Base-by-base conservation (phyloP, 2,888 invertebrate species). In the Pollenia griseotomentosa region DNA sequence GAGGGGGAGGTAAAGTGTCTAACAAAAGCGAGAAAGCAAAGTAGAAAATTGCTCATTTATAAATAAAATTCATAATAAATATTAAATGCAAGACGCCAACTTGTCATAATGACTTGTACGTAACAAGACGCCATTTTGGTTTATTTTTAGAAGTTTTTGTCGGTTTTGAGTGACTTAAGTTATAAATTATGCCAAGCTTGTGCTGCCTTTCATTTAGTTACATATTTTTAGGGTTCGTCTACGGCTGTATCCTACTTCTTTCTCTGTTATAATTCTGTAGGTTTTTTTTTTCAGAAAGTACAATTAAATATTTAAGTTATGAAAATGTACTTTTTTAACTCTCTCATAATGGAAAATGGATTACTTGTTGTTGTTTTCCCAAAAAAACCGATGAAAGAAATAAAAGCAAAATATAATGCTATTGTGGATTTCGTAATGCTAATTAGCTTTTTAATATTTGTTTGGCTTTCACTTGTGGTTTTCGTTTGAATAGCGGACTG, bases 61-160 rank as follows among this genome's bases (percentile, higher is more conserved):
- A 80, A 83, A 83, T 61, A 77, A 86, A 86, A 80, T 80, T 80
- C 75, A 86, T 83, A 83, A 83, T 61, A 83, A 77, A 86, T 86
- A 83, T 83, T 80, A 61, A 75, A 77, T 83, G 65, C 75, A 80
- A 71, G 86, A 83, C 71, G 75, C 59, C 83, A 83, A 86, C 80
- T 77, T 86, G 83, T 80, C 83, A 86, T 71, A 83, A 80, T 77
- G 86, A 86, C 86, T 71, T 63, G 61, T 70, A 63, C 55, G 55
- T 63, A 65, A 73, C 12, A 73, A 73, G 75, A 80, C 79, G 83
- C 80, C 75, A 86, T 83, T 83, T 86, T 80, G 75, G 75, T 65
- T 83, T n/a, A 19, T 53, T 51, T 53, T 23, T 51, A n/a, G n/a
- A 61, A 19, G 42, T 66, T 57, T 40, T 48, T 66, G 42, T 40